Evolutionary conservation across 2,888 invertebrate genomes (phyloP).

Genomic region (Cheilosia pagana): DNA sequence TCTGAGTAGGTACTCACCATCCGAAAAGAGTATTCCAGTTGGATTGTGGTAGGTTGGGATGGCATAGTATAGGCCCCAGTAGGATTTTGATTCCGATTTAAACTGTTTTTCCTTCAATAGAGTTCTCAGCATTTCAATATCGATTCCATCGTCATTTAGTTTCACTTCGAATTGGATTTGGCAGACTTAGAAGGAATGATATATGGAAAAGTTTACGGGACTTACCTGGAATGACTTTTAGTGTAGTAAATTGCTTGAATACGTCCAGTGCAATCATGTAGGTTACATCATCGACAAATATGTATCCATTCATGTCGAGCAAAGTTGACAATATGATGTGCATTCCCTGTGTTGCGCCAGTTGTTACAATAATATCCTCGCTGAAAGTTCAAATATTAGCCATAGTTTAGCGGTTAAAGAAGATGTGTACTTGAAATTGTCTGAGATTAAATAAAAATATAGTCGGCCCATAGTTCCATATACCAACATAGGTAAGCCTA

Average conservation of each 20-base stretch:
- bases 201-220: neutral
- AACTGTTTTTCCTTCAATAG: conserved; percentile 81
- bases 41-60: conserved; percentile 87
- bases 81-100: conserved; percentile 82
- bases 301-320: conserved; percentile 84
- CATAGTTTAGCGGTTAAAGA: neutral
- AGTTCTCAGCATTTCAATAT: conserved; percentile 83
- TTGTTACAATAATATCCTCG: conserved; percentile 85
- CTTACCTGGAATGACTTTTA: conserved; percentile 84
- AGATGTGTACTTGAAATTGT: neutral
- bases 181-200: neutral
- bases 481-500: no score
- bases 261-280: conserved; percentile 86
- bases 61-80: conserved; percentile 85
- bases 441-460: conserved; percentile 70
- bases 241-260: conserved; percentile 85
- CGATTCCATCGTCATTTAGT: conserved; percentile 84
- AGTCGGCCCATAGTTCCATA: no score
- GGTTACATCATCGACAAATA: conserved; percentile 87
- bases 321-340: conserved; percentile 85
- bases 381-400: conserved; percentile 79
- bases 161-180: conserved; percentile 82
- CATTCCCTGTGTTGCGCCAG: conserved; percentile 86
- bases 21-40: conserved; percentile 84
- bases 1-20: conserved; percentile 79